These are phyloP conservation scores for Pseudoatta argentina DNA, from an alignment of 1,140 invertebrate genomes.

Conservation along the genomic window DNA sequence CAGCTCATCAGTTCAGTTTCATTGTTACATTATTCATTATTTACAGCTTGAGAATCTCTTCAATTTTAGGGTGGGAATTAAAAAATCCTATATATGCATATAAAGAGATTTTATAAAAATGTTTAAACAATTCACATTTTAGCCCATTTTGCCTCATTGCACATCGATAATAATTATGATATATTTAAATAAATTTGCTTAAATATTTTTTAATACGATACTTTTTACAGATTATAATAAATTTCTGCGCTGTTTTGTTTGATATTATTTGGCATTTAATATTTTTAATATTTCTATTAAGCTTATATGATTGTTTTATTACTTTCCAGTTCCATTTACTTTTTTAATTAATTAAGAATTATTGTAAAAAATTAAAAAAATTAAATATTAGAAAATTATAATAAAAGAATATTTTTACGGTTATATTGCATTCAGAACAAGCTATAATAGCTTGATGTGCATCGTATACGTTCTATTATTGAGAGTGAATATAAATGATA, in stretches of 20 bases:
- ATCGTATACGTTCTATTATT: conserved; percentile 1
- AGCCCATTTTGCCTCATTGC: not conserved
- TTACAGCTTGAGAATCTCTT: not conserved
- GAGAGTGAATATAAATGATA: conserved; percentile 21
- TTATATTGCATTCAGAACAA: not conserved
- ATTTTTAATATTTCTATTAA: conserved; percentile 24
- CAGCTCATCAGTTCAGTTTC: conserved; percentile 9
- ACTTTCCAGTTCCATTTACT: not conserved
- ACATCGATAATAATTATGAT: not conserved
- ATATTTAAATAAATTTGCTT: conserved; percentile 19
- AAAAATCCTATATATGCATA: not conserved
- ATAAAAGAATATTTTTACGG: not conserved
- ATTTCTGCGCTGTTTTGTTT: conserved; percentile 15
- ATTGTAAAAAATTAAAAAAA: too few relatives aligned
- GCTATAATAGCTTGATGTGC: not conserved
- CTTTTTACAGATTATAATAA: not conserved
- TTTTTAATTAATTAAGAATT: not conserved
- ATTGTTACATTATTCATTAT: conserved; percentile 35
- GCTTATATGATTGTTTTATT: not conserved
- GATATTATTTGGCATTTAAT: conserved; percentile 18
- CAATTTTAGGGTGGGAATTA: conserved; percentile 50
- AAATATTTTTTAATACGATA: conserved; percentile 31
- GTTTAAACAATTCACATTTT: conserved; percentile 13
- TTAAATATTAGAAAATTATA: not conserved
- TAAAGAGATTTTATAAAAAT: not conserved